These are phyloP conservation scores for Lordiphosa mommai DNA, from an alignment of 1,140 invertebrate genomes.

Conservation along the genomic window DNA sequence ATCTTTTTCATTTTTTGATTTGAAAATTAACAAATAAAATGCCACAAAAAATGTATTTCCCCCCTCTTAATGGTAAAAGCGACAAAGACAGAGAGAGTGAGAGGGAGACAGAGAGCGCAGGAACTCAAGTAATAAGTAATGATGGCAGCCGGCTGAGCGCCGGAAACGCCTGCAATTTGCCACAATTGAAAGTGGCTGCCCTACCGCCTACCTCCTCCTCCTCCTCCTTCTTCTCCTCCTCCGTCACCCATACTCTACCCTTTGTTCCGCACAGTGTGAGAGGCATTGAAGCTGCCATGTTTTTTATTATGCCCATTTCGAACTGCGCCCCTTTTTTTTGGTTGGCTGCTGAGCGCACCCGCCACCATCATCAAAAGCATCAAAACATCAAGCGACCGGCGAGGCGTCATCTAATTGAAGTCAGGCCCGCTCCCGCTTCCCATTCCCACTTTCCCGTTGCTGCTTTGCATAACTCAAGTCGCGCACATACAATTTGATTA, in stretches of 20 bases:
- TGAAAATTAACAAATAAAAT: constrained; percentile 74
- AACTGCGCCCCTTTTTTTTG: constrained; percentile 64
- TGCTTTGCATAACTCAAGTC: constrained; percentile 61
- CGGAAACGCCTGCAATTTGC: constrained; percentile 76
- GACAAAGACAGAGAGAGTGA: neutral
- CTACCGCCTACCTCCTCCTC: constrained; percentile 14
- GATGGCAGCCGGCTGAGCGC: constrained; percentile 54
- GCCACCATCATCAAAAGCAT: constrained; percentile 42
- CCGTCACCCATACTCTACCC: too few species aligned
- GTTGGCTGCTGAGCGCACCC: constrained; percentile 51
- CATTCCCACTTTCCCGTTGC: constrained; percentile 13
- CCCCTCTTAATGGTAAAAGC: neutral
- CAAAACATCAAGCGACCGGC: constrained; percentile 28
- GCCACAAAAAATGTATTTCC: constrained; percentile 30
- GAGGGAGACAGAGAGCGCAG: neutral
- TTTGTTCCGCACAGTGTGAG: constrained; percentile 24
- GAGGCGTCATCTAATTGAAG: constrained; percentile 57
- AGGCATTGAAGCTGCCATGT: constrained; percentile 57
- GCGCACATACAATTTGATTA: constrained; percentile 66
- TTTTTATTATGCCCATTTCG: constrained; percentile 34
- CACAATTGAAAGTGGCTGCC: constrained; percentile 73
- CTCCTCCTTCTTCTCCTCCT: neutral
- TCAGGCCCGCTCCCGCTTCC: constrained; percentile 24
- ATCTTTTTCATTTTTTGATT: constrained; percentile 43
- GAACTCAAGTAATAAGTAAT: constrained; percentile 53